phyloP scores from a whole-genome alignment of 2,888 invertebrate species.

The Tromatobia lineatoria region DNA sequence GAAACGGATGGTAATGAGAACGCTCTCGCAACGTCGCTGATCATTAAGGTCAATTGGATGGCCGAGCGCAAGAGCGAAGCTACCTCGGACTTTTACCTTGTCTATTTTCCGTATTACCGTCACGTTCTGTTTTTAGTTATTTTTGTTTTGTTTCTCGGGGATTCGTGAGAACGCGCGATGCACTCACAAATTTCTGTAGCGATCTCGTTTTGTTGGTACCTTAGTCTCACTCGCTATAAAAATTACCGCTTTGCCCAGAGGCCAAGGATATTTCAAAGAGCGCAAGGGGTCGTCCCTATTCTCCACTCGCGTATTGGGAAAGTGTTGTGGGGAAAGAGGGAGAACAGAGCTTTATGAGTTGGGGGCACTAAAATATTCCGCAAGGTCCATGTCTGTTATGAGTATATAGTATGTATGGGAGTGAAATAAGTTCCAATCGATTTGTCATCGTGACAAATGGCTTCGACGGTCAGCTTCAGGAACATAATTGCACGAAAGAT shows the following conservation, averaged over 20 bases:
- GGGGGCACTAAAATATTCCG: slow-evolving; percentile 65
- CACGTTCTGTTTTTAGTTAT: slow-evolving; percentile 39
- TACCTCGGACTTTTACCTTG: slow-evolving; percentile 1
- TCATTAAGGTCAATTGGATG: slow-evolving; percentile 60
- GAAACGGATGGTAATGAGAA: slow-evolving; percentile 60
- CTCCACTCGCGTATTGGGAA: slow-evolving; percentile 40
- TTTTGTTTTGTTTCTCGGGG: slow-evolving; percentile 35
- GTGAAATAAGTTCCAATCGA: slow-evolving; percentile 66
- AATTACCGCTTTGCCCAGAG: slow-evolving; percentile 64
- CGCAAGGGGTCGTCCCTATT: slow-evolving; percentile 33
- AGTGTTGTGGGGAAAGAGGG: slow-evolving; percentile 54
- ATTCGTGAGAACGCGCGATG: not conserved
- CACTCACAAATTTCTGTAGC: slow-evolving; percentile 6
- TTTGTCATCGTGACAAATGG: slow-evolving; percentile 59
- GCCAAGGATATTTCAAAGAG: slow-evolving; percentile 62
- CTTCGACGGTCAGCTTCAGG: slow-evolving; percentile 37
- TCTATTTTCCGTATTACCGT: slow-evolving; percentile 18
- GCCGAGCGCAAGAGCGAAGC: slow-evolving; percentile 3
- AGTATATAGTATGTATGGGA: slow-evolving; percentile 23
- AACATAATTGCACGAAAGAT: slow-evolving; percentile 58
- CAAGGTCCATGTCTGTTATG: slow-evolving; percentile 44
- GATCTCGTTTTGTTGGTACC: not conserved
- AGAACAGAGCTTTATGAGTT: slow-evolving; percentile 54
- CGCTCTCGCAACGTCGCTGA: slow-evolving; percentile 58
- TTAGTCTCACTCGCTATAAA: slow-evolving; percentile 21